Evolutionary conservation across 2,888 invertebrate genomes (phyloP), one percentile per base, ranked within the genome.

Genomic region (Luperina nickerlii): DNA sequence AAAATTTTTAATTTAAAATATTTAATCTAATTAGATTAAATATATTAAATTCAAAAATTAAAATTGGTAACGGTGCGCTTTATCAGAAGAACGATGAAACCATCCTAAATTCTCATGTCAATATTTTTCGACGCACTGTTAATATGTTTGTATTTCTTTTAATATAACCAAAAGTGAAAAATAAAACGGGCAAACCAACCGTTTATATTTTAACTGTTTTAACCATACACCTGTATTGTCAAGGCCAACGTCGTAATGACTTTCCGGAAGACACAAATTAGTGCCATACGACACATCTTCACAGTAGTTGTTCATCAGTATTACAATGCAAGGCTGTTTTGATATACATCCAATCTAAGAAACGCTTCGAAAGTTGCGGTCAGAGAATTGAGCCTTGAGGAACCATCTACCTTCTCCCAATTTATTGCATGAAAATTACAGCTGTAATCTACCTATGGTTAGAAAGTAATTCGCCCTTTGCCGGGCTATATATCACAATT

Each of bases 241-340:
- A 87, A 87, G 85, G 88, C 66, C 70, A 79, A 70, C 62, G 74
- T 74, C 51, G 54, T 82, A 79, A 81, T 68, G 65, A 82, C 76
- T 77, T 78, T 69, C 83, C 87, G 88, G 88, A 89, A 86, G 79
- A 77, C 38, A 72, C 81, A 80, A 87, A 87, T 88, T 84, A 85
- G 76, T 76, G 65, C 38, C 77, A 72, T 74, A 71, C 76, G 65
- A 70, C 18, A 77, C 54, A 73, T 78, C 74, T 76, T 74, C 38
- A 66, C 66, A 57, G 68, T 74, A 79, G n/a, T 67, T 38, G 63
- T 68, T 54, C 54, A 62, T 74, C 69, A 45, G 66, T 48, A 54
- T 75, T 51, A 83, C 74, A 79, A 54, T 71, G 38, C 65, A 75
- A 84, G 65, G 65, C 38, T 72, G 62, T 70, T 70, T 45, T 73